These are phyloP conservation scores for Anser brachyrhynchus DNA, from an alignment of 2,113 vertebrate species.

Conservation along the genomic window DNA sequence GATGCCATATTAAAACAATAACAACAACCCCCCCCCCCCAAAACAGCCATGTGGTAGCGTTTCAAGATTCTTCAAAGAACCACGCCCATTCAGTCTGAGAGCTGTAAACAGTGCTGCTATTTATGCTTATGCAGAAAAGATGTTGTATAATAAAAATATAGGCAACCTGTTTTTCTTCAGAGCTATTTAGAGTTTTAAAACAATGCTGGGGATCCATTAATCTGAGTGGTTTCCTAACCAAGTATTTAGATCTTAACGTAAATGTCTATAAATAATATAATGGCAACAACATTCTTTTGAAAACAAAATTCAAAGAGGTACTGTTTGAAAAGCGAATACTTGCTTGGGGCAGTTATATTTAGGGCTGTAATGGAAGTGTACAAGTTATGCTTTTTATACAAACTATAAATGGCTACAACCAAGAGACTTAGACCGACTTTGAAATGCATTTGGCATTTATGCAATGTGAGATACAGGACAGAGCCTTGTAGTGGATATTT, in stretches of 20 bases:
- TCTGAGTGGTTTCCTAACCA: not conserved
- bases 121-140: not conserved
- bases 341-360: slow-evolving; percentile 62
- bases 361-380: slow-evolving; percentile 50
- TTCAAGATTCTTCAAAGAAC: not conserved
- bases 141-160: not conserved
- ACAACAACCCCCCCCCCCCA: not conserved
- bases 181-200: not conserved
- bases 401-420: slow-evolving; percentile 64
- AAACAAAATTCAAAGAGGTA: slow-evolving; percentile 40
- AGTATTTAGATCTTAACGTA: not conserved
- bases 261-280: slow-evolving; percentile 36
- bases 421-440: not conserved
- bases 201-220: not conserved
- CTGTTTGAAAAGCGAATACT: slow-evolving; percentile 12
- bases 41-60: not conserved
- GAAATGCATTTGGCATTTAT: not conserved
- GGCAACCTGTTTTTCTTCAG: not conserved
- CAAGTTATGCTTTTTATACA: slow-evolving; percentile 58
- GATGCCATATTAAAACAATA: not conserved
- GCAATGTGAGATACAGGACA: not conserved
- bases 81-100: not conserved
- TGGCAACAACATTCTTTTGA: slow-evolving; percentile 29
- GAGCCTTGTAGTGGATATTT: not conserved
- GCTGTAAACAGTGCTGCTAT: not conserved